These are phyloP conservation scores for Paramormyrops hopkinsi DNA, from an alignment of 2,797 vertebrate species.

Conservation along the genomic window DNA sequence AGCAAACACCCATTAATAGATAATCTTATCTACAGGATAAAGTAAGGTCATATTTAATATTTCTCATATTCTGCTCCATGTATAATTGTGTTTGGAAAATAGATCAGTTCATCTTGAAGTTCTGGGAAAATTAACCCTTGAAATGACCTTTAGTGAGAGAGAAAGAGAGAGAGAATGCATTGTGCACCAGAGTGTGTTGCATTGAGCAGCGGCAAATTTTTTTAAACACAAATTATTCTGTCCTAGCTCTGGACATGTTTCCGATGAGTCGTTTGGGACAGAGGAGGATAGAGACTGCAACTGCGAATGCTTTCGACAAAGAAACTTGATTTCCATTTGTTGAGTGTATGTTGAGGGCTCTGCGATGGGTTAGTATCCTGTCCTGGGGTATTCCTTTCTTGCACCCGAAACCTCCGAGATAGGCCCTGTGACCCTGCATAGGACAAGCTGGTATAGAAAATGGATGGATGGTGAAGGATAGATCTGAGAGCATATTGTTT, in stretches of 20 bases:
- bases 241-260: background rate
- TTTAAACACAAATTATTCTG: slow-evolving; percentile 20
- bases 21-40: slow-evolving; percentile 25
- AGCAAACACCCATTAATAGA: slow-evolving; percentile 24
- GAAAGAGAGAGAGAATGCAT: background rate
- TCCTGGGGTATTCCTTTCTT: background rate
- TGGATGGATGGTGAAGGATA: background rate
- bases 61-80: slow-evolving; percentile 17
- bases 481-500: background rate
- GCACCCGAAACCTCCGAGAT: background rate
- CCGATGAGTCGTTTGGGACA: slow-evolving; percentile 8
- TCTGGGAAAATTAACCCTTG: slow-evolving; percentile 19
- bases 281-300: background rate
- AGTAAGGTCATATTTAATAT: slow-evolving; percentile 25
- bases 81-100: slow-evolving; percentile 24
- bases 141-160: slow-evolving; percentile 20
- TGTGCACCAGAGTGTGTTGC: background rate
- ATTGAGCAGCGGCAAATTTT: background rate
- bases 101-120: slow-evolving; percentile 24
- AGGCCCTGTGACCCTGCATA: background rate
- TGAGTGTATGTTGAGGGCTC: background rate
- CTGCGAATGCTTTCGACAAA: background rate
- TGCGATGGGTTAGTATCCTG: background rate
- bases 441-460: background rate
- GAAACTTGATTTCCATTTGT: background rate